Conservation (phyloP, 2,113 vertebrate species). For the Muntiacus reevesi region DNA sequence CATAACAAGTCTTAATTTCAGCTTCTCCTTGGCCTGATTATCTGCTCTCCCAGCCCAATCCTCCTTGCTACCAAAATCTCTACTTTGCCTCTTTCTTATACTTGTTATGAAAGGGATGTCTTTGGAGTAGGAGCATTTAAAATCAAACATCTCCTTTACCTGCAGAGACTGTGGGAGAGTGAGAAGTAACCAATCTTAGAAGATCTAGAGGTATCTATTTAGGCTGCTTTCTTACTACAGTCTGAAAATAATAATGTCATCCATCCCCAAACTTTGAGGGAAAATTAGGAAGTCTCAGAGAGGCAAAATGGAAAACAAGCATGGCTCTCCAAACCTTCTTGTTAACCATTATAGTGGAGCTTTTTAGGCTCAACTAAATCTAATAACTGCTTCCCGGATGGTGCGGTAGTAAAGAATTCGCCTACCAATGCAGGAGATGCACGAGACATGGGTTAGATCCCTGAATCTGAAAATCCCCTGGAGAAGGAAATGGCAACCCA, state of each 20-base stretch:
- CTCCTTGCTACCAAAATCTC: background rate
- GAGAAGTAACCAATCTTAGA: background rate
- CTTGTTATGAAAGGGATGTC: background rate
- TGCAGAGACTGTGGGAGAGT: background rate
- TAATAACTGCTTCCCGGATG: background rate
- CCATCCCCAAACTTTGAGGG: background rate
- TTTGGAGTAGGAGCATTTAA: background rate
- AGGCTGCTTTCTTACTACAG: background rate
- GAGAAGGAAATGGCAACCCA: background rate
- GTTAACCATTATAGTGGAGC: background rate
- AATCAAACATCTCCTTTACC: background rate
- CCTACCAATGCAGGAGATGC: background rate
- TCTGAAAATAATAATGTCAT: background rate
- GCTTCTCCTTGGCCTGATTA: background rate
- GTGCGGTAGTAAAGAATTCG: background rate
- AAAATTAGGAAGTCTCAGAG: background rate
- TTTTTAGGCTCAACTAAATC: background rate
- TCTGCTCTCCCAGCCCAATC: background rate
- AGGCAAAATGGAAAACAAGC: background rate
- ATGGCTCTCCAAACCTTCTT: background rate
- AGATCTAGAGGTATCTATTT: background rate
- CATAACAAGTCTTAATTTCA: constrained; percentile 42
- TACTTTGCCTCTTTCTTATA: background rate
- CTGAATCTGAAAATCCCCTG: background rate
- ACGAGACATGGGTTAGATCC: background rate